Evolutionary conservation across 1,140 invertebrate genomes (phyloP), one percentile per base, ranked within the genome.

Genomic region (Ooceraea biroi): DNA sequence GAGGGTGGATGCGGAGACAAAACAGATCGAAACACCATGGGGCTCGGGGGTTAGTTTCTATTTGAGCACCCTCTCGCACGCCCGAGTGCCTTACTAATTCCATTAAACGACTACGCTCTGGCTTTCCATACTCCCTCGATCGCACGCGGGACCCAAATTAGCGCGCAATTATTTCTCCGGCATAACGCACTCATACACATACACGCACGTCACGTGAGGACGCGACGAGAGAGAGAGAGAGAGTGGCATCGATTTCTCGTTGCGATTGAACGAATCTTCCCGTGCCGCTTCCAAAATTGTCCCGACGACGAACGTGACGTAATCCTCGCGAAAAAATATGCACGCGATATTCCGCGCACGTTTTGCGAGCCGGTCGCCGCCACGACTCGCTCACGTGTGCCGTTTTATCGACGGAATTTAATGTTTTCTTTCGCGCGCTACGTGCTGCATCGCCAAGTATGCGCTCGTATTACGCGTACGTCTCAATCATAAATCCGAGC

Each of bases 51-150:
- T 57, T 85, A 83, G 82, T 84, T 88, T 87, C 86, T 87, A 80
- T 88, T 87, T 61, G 68, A 80, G 73, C 85, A 80, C 73, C 82
- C 85, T 78, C 55, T 65, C 76, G 46, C 68, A 84, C 72, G 74
- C 73, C 72, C 72, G 73, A 84, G 68, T 87, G 85, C 85, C 86
- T 87, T 88, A 52, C 86, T 88, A 88, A 88, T 88, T 87, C 85
- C 85, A 88, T 88, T 88, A 88, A 88, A 87, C 68, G 82, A 80
- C 85, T 57, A 71, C 82, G 72, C 55, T 44, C 72, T 30, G 72
- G 46, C 61, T 48, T 69, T 87, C 85, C 73, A 27, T 74, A 66
- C 27, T 58, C 72, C 48, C 73, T 50, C 27, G 17, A 44, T 60
- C 41, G 68, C 85, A 87, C 82, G 68, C 86, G 86, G 69, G 55